These are phyloP conservation scores for Acronicta aceris DNA, from an alignment of 2,888 invertebrate genomes.

Conservation along the genomic window DNA sequence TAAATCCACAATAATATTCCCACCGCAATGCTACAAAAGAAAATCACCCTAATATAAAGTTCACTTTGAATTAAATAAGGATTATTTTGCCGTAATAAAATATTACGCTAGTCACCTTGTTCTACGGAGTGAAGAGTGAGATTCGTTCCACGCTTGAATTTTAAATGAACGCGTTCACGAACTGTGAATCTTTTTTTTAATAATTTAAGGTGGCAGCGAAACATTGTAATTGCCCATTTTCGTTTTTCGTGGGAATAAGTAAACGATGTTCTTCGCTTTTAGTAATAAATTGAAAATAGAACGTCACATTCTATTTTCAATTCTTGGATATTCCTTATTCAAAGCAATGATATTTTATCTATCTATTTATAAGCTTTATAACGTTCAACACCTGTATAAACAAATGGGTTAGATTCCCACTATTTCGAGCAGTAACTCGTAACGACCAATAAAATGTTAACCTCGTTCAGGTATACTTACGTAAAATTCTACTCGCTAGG, in stretches of 20 bases:
- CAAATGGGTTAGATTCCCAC: too few species aligned
- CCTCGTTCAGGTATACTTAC: too few species aligned
- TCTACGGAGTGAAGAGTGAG: constrained; percentile 41
- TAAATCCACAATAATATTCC: too few species aligned
- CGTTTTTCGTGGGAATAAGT: constrained; percentile 2
- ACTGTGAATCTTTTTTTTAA: constrained; percentile 36
- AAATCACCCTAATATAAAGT: constrained; percentile 12
- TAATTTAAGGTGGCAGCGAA: constrained; percentile 24
- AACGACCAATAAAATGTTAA: too few species aligned
- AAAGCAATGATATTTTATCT: too few species aligned
- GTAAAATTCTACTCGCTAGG: too few species aligned
- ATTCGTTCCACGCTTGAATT: constrained; percentile 62
- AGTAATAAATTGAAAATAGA: background rate
- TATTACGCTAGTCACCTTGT: constrained; percentile 37
- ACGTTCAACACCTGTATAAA: too few species aligned
- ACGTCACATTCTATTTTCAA: too few species aligned
- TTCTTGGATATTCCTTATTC: background rate
- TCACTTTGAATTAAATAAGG: constrained; percentile 46
- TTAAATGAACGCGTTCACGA: constrained; percentile 57
- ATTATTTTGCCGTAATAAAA: constrained; percentile 19
- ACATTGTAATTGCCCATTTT: constrained; percentile 12
- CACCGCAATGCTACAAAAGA: too few species aligned
- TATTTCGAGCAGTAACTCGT: too few species aligned
- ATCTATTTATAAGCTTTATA: too few species aligned
- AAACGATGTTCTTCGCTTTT: constrained; percentile 8